phyloP scores from a whole-genome alignment of 1,140 invertebrate species.

The Pogonomyrmex californicus region DNA sequence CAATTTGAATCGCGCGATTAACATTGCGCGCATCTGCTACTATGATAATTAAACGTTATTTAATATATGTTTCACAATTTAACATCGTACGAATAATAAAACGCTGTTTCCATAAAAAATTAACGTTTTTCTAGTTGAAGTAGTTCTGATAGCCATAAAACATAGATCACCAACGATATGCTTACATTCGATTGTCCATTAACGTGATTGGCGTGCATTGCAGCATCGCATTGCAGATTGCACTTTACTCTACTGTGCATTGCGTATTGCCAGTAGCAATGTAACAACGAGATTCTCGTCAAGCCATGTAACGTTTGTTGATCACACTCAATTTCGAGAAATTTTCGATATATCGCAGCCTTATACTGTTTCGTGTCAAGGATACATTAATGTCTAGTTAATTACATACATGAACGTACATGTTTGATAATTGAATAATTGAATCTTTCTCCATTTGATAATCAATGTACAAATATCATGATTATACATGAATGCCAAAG shows the following conservation, averaged over 20 bases:
- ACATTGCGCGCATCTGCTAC: slow-evolving; percentile 12
- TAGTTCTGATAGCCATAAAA: slow-evolving; percentile 2
- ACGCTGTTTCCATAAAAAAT: background rate
- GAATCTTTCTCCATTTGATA: slow-evolving; percentile 31
- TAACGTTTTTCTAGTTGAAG: background rate
- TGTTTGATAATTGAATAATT: slow-evolving; percentile 1
- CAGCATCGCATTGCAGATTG: slow-evolving; percentile 37
- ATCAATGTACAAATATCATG: background rate
- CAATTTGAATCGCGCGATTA: slow-evolving; percentile 51
- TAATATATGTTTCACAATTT: background rate
- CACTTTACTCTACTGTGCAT: slow-evolving; percentile 23
- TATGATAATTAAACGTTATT: slow-evolving; percentile 10
- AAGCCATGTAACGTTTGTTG: slow-evolving; percentile 30
- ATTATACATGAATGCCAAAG: background rate
- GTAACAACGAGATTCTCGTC: slow-evolving; percentile 28
- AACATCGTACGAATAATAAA: slow-evolving; percentile 2
- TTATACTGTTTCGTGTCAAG: slow-evolving; percentile 13
- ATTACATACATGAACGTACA: slow-evolving; percentile 5
- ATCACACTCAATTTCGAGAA: slow-evolving; percentile 45
- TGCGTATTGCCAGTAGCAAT: slow-evolving; percentile 31
- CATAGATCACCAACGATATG: slow-evolving; percentile 32
- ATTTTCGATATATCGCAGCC: slow-evolving; percentile 19
- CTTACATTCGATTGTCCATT: slow-evolving; percentile 46
- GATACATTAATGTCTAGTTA: slow-evolving; percentile 25
- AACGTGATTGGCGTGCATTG: slow-evolving; percentile 41